Base-by-base conservation (phyloP, 2,113 vertebrate species). In the Zapus hudsonius region DNA sequence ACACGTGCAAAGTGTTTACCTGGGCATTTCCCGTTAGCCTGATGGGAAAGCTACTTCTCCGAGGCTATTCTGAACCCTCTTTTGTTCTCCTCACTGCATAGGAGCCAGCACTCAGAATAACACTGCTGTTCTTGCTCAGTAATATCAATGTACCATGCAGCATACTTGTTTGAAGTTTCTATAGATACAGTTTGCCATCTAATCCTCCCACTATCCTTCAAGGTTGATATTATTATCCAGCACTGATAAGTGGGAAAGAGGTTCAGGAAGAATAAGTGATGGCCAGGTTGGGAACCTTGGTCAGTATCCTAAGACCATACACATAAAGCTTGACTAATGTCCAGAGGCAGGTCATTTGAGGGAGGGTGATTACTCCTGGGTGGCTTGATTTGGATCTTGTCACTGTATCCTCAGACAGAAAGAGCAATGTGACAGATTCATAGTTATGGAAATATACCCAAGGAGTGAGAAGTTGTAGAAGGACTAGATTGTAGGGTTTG, bases 371-470 rank as follows among this genome's bases (percentile, higher is more conserved):
- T 76, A 64, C 31, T 82, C 12, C 20, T 86, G 72, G 76, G 36
- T 92, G 80, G 81, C 27, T 78, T 74, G 13, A 42, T 80, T 73
- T 87, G 82, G 33, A n/a, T 90, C 57, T 76, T 94, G 17, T 55
- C 47, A 38, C 2, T 76, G 80, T 57, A 55, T 55, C 31, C 42
- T 15, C 10, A 78, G 76, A 44, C 4, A 44, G 78, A 11, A 47
- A 27, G 66, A 87, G 36, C 47, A 38, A n/a, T 36, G 55, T 87
- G 78, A 88, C 47, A 63, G 55, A 15, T 76, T 42, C 52, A 52
- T 52, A n/a, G 25, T 8, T 80, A 79, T 13, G 3, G 69, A 9
- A 70, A 47, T 86, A 83, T 70, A 36, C 13, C 36, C 44, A 80
- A 52, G 82, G 55, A 57, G 25, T 40, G 80, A 44, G 20, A 92